A percentile compares a stretch with the other conserved stretches of the same genome.
Conservation (phyloP, 2,113 vertebrate genomes). For the Smithornis capensis region DNA sequence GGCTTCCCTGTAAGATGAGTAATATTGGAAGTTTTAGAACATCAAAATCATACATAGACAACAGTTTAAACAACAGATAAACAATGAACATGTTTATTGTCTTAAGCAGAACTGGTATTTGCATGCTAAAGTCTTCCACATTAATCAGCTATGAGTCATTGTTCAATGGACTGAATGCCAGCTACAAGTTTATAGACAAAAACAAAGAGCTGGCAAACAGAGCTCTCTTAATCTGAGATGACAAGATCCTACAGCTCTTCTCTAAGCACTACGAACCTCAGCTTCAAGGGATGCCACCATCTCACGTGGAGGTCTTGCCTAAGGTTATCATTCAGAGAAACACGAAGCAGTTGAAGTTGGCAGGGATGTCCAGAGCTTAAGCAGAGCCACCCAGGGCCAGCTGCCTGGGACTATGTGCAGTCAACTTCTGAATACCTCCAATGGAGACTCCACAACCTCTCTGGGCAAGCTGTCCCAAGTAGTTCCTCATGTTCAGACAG, state of each 20-base stretch:
- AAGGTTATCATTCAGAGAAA: background rate
- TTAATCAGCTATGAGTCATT: background rate
- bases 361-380: background rate
- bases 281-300: background rate
- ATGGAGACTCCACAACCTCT: background rate
- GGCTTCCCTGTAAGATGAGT: background rate
- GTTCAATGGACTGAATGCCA: background rate
- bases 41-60: background rate
- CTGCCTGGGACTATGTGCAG: background rate
- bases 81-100: too few relatives aligned
- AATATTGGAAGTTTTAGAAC: background rate
- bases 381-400: background rate
- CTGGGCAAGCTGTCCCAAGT: background rate
- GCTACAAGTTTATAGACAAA: background rate
- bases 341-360: background rate
- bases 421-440: background rate
- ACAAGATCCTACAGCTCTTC: background rate
- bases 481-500: background rate
- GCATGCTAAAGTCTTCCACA: background rate
- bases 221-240: background rate
- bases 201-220: background rate
- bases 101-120: too few relatives aligned
- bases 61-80: background rate
- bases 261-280: background rate
- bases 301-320: background rate